Evolutionary conservation across 2,113 vertebrate species (phyloP), one percentile per base, ranked within the genome.

Genomic region (Butorides virescens): DNA sequence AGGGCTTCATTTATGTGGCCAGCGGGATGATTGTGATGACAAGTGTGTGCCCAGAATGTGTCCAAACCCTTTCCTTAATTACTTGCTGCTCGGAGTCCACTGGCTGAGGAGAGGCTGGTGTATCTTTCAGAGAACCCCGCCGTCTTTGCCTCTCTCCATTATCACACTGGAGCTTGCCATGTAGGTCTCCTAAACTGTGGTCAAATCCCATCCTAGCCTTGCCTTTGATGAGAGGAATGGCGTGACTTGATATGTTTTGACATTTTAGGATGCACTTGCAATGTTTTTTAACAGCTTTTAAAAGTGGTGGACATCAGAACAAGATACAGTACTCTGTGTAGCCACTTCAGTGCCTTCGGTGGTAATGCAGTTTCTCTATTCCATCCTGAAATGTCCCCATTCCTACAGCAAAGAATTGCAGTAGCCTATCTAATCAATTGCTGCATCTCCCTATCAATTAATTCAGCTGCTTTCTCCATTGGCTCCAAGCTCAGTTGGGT

Each of bases 1-100:
- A 25, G 15, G 36, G 19, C 22, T 89, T 82, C 44, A 19, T 13
- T 13, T 81, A 5, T 0, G 0, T 39, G 61, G 10, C 53, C 11
- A 9, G 37, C 12, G 8, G 18, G 4, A 27, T 74, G 19, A 20
- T 9, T 53, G 18, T 37, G 34, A 25, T 65, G 27, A 39, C 15
- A 36, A 7, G 0, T 7, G 2, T 68, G 27, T 63, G 12, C 23
- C n/a, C 23, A n/a, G 53, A 88, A 68, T 13, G 44, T 7, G 26
- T 11, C 37, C 30, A 29, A 70, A 90, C 37, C 34, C 16, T 73
- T 82, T 73, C 50, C 29, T 42, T 63, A 67, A 78, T 30, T 72
- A 20, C 13, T 71, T 56, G 15, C 56, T 78, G 11, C 13, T 32
- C 68, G 39, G 49, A 72, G 30, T 46, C 25, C 27, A 23, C 3